phyloP scores from a whole-genome alignment of 2,888 invertebrate genomes.

The Aleiodes leptofemur region DNA sequence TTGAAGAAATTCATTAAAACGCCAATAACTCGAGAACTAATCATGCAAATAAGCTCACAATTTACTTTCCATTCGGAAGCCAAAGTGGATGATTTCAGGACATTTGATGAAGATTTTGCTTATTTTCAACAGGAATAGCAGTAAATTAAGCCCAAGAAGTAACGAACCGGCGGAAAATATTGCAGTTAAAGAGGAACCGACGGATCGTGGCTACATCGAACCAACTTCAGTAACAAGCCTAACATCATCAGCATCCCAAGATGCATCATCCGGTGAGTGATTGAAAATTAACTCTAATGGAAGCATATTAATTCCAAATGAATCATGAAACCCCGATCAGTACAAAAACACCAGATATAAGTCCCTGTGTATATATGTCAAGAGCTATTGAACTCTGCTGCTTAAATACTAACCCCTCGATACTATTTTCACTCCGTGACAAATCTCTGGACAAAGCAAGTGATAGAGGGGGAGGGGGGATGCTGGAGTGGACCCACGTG shows the following conservation, averaged over 20 bases:
- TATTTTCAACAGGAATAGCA: conserved; percentile 31
- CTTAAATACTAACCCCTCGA: conserved; percentile 32
- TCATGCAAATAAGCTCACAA: no score
- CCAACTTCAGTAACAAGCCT: conserved; percentile 60
- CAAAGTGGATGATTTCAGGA: background rate
- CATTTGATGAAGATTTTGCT: background rate
- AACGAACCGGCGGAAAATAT: conserved; percentile 61
- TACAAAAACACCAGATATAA: conserved; percentile 26
- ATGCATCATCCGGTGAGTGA: conserved; percentile 60
- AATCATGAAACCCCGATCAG: conserved; percentile 17
- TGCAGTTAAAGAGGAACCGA: conserved; percentile 67
- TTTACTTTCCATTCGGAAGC: no score
- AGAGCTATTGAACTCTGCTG: conserved; percentile 43
- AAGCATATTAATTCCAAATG: conserved; percentile 3
- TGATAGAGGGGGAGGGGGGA: conserved; percentile 12
- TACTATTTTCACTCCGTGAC: conserved; percentile 62
- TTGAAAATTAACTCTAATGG: background rate
- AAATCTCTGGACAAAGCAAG: conserved; percentile 64
- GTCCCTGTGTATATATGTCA: conserved; percentile 35
- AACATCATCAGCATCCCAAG: conserved; percentile 59
- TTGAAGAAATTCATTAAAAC: no score
- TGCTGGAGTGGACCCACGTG: conserved; percentile 40
- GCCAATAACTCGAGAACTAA: no score
- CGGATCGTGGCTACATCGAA: conserved; percentile 66
- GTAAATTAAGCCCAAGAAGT: conserved; percentile 56